A percentile compares a stretch with the other conserved stretches of the same genome.
Conservation (phyloP, 2,113 vertebrate genomes). For the Stigmatopora argus region DNA sequence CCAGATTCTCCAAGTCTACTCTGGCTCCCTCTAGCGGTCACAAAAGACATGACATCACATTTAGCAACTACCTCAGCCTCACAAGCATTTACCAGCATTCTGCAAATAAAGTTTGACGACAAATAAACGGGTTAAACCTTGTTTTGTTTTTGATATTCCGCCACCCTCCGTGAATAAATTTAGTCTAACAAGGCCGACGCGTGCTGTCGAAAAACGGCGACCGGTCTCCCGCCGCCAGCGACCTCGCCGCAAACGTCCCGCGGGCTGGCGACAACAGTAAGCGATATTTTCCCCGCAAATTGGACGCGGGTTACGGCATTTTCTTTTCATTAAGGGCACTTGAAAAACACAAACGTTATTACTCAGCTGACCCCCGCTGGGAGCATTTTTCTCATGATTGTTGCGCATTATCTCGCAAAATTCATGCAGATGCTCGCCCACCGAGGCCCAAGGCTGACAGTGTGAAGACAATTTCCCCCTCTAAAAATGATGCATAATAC, state of each 20-base stretch:
- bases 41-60: too few relatives aligned
- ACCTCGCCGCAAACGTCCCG: neutral
- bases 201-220: neutral
- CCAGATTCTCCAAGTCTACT: too few relatives aligned
- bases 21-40: too few relatives aligned
- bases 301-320: neutral
- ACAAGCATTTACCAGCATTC: too few relatives aligned
- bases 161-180: neutral
- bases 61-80: too few relatives aligned
- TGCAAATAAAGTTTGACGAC: too few relatives aligned
- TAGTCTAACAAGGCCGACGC: neutral
- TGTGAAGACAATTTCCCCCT: neutral
- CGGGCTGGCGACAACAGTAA: neutral
- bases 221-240: neutral
- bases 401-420: neutral
- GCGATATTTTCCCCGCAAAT: neutral
- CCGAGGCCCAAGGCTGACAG: neutral
- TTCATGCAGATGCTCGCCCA: neutral
- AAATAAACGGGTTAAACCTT: too few relatives aligned
- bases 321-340: conserved; percentile 1
- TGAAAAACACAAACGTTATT: neutral
- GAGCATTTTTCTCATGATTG: neutral
- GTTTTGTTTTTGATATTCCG: neutral
- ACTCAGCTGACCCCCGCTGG: neutral
- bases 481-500: neutral